phyloP scores from a whole-genome alignment of 2,113 vertebrate genomes.

The Platysternon megacephalum region DNA sequence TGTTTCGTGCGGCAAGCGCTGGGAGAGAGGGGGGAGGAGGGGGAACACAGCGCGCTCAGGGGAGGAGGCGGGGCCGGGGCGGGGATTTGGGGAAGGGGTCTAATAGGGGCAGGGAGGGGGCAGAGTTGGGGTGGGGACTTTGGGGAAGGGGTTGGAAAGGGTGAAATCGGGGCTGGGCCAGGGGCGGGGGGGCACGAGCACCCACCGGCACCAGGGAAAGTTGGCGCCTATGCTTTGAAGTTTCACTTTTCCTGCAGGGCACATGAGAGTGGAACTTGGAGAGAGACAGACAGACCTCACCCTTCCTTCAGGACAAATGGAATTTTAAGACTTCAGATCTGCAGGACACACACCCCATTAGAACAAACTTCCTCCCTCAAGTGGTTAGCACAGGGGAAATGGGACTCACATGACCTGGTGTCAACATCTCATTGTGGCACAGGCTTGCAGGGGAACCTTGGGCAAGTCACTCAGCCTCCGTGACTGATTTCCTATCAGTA shows the following conservation, averaged over 20 bases:
- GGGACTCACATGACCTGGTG: background rate
- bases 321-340: rapidly evolving
- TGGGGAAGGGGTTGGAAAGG: too few relatives aligned
- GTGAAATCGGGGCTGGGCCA: too few relatives aligned
- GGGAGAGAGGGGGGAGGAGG: too few relatives aligned
- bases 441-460: background rate
- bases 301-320: background rate
- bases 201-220: too few relatives aligned
- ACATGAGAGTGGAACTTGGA: background rate
- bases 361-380: background rate
- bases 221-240: background rate
- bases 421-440: background rate
- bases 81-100: too few relatives aligned
- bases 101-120: too few relatives aligned
- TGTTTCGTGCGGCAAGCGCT: too few relatives aligned
- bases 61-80: too few relatives aligned
- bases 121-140: too few relatives aligned
- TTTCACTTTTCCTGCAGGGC: background rate
- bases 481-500: background rate
- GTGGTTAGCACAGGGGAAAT: background rate
- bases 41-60: too few relatives aligned
- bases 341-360: background rate
- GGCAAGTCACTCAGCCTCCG: background rate
- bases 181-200: too few relatives aligned
- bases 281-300: background rate